Evolutionary conservation across 2,888 invertebrate species (phyloP).

Genomic region (Acrocyrtus sp.): DNA sequence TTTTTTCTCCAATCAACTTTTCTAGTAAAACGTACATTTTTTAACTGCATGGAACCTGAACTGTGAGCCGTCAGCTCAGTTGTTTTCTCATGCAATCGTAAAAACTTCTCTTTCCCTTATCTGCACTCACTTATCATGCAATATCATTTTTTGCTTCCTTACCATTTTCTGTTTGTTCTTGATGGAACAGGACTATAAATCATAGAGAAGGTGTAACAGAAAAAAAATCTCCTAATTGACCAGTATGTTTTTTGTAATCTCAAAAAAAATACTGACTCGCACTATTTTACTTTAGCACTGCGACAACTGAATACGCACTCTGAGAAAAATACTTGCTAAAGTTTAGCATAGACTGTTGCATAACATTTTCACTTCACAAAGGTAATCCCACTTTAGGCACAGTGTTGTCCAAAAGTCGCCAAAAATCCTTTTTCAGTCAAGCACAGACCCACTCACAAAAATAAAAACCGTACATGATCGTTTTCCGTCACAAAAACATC

Average conservation of each 20-base stretch:
- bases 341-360: too few relatives aligned
- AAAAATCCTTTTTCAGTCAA: neutral
- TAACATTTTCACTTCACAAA: neutral
- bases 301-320: too few relatives aligned
- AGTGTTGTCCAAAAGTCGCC: neutral
- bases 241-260: too few relatives aligned
- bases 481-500: neutral
- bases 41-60: too few relatives aligned
- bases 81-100: neutral
- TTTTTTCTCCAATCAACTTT: slow-evolving; percentile 9
- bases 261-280: too few relatives aligned
- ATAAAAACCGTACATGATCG: too few relatives aligned
- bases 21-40: too few relatives aligned
- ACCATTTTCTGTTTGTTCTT: neutral
- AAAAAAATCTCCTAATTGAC: too few relatives aligned
- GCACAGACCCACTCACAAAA: neutral
- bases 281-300: too few relatives aligned
- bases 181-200: neutral
- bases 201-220: neutral
- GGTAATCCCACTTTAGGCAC: neutral
- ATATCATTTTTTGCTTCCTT: neutral
- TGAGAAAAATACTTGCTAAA: too few relatives aligned
- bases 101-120: neutral
- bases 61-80: neutral
- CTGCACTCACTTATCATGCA: neutral